A percentile compares a stretch with the other conserved stretches of the same genome.
Evolutionary conservation across 2,113 vertebrate genomes (phyloP).

Genomic region (Clupea harengus): DNA sequence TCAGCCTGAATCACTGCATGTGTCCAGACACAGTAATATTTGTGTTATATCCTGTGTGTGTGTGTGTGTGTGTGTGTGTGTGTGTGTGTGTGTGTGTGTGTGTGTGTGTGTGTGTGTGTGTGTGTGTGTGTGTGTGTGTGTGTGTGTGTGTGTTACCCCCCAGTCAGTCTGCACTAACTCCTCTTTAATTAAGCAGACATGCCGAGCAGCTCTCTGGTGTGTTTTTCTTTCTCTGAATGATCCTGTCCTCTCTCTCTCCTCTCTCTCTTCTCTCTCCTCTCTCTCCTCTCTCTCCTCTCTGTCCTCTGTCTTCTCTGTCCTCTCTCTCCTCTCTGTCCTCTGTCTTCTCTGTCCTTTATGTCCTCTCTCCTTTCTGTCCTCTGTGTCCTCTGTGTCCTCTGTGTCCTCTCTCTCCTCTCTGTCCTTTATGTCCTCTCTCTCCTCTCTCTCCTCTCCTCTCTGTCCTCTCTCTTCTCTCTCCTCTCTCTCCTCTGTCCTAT

Average conservation of each 20-base stretch:
- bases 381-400: background rate
- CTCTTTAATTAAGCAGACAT: too few species aligned
- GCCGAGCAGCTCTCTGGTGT: too few species aligned
- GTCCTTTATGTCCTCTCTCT: conserved; percentile 34
- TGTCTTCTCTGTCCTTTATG: background rate
- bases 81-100: too few species aligned
- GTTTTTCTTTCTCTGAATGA: too few species aligned
- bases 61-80: too few species aligned
- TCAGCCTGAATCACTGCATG: background rate
- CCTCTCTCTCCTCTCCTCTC: background rate
- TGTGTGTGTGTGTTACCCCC: too few species aligned
- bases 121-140: too few species aligned
- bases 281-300: conserved; percentile 27
- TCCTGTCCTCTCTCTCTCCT: conserved; percentile 21
- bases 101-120: too few species aligned
- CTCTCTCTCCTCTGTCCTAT: background rate
- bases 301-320: too few species aligned
- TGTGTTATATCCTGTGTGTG: background rate
- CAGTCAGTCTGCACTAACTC: too few species aligned
- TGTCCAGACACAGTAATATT: background rate
- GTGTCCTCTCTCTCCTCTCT: background rate
- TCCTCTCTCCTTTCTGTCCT: background rate
- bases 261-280: conserved; percentile 26
- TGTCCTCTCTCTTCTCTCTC: background rate
- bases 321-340: background rate